Conservation (phyloP, 2,888 invertebrate species). For the Synanthedon formicaeformis region DNA sequence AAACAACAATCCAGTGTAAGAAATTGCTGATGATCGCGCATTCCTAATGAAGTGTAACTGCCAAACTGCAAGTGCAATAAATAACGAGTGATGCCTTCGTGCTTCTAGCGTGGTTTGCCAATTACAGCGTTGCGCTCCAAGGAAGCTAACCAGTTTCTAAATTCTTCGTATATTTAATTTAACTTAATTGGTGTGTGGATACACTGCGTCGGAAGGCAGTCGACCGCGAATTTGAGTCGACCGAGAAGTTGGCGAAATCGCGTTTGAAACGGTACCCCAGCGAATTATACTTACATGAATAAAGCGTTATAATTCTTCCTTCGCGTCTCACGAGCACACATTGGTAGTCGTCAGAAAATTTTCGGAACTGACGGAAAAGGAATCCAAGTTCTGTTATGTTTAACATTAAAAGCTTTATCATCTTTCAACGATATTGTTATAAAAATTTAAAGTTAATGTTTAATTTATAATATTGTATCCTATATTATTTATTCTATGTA, state of each 20-base stretch:
- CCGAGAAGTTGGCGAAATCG: slow-evolving; percentile 57
- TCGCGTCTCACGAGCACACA: neutral
- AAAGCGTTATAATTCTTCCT: neutral
- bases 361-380: too few relatives aligned
- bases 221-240: slow-evolving; percentile 57
- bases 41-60: slow-evolving; percentile 31
- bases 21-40: slow-evolving; percentile 14
- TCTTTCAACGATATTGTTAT: too few relatives aligned
- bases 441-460: too few relatives aligned
- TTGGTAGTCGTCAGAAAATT: too few relatives aligned
- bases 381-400: too few relatives aligned
- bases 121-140: slow-evolving; percentile 68
- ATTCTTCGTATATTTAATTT: slow-evolving; percentile 69
- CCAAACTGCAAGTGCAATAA: slow-evolving; percentile 32
- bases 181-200: slow-evolving; percentile 66
- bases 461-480: too few relatives aligned
- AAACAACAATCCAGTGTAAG: neutral
- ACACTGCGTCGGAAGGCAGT: slow-evolving; percentile 45
- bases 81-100: slow-evolving; percentile 56
- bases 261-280: slow-evolving; percentile 48
- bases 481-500: too few relatives aligned
- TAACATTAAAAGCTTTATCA: too few relatives aligned
- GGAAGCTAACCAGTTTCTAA: slow-evolving; percentile 69
- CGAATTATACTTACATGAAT: slow-evolving; percentile 20
- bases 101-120: slow-evolving; percentile 58